Base-by-base conservation (phyloP, 2,113 vertebrate genomes). In the Cyprinodon variegatus region DNA sequence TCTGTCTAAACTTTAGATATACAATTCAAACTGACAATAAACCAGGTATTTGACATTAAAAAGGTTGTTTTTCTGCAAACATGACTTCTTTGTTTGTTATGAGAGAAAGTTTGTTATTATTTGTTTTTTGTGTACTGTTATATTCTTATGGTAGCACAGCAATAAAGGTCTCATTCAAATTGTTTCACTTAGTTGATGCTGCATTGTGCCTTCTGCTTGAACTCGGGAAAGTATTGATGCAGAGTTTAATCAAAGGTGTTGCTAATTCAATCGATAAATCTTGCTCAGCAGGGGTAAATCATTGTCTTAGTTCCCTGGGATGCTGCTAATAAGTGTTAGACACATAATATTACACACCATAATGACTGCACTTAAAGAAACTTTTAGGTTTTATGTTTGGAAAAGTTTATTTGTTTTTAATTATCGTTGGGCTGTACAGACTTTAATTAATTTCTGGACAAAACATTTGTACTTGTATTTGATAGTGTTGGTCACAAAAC, bases 221-320 rank as follows among this genome's bases (percentile, higher is more conserved):
- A 68, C 59, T 76, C 41, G 39, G 17, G 20, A 68, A 75, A 68
- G 57, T 53, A 76, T 38, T 73, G 65, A 79, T 62, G 39, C 72
- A 66, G 36, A 13, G 40, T 63, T 15, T 68, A 73, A 64, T 73
- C 70, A 73, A 72, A 64, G 70, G 29, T 72, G 40, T 13, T 73
- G 59, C 38, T 79, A 79, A 79, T 68, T 72, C 41, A 40, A 63
- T 53, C 22, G 22, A 63, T 68, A 71, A 11, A 61, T 73, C 48
- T 48, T 22, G 17, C 73, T 62, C 13, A 79, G 71, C 65, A 38
- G 17, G 66, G 59, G 66, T 22, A 68, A 39, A 0, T 62, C 71
- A 57, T 68, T 38, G 59, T 79, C 39, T 73, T 68, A 13, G 13
- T 53, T 76, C 22, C 17, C 12, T 29, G 4, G 20, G 41, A 13